Base-by-base conservation (phyloP, 2,113 vertebrate species). In the Hippoglossus stenolepis region DNA sequence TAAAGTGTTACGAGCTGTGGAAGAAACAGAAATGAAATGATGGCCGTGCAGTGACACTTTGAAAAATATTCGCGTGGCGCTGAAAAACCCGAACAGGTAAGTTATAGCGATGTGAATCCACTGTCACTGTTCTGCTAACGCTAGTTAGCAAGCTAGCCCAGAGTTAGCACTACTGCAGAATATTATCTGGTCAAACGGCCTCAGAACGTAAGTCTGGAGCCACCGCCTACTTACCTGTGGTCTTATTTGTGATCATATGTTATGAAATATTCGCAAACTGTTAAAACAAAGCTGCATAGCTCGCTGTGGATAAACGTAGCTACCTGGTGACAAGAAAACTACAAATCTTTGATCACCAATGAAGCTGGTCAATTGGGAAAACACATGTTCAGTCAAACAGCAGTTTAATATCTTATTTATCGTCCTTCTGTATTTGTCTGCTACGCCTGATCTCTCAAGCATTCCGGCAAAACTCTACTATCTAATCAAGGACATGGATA, bases 51-150 rank as follows among this genome's bases (percentile, higher is more conserved):
- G 13, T 14, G 28, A 8, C 4, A 40, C 5, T 2, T 0, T 57
- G 3, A 20, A 15, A 31, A n/a, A 0, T n/a, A 2, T 61, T n/a
- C n/a, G 62, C 0, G 47, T 45, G 24, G 62, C 49, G 17, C 45
- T 2, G 57, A 65, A 28, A 12, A 43, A 45, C 5, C 11, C 6
- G 10, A 77, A 63, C 26, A 75, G 18, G 91, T 92, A 73, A 86
- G 86, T 87, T 2, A 5, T 2, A 5, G 65, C 63, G 3, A 6
- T 24, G 53, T 73, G 3, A 65, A 74, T 66, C 43, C 63, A 10
- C 20, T 47, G 51, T 28, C 53, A 51, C 2, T n/a, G 65, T 3
- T 13, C 38, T 14, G 67, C 61, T 76, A 18, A 66, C 2, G 56
- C 26, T 26, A 68, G 49, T 49, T 76, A 77, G 82, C 74, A 2